Conservation (phyloP, 2,113 vertebrate genomes). For the Macroglossus sobrinus region DNA sequence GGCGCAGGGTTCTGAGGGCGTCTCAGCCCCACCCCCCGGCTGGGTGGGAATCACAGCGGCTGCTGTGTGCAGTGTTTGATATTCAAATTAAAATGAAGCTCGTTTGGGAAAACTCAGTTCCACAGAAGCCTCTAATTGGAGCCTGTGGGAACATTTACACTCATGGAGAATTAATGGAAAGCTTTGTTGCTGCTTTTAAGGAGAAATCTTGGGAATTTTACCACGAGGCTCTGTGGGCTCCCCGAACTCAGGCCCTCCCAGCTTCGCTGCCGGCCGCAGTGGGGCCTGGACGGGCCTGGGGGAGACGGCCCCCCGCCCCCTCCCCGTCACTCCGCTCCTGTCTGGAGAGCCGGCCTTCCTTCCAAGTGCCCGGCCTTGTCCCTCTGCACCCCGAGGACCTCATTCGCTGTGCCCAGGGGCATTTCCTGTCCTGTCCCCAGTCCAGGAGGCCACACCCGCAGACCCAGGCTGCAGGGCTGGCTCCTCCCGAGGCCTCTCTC, state of each 20-base stretch:
- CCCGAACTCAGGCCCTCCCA: background rate
- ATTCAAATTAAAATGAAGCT: constrained; percentile 76
- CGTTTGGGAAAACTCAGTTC: constrained; percentile 78
- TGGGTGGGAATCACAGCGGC: constrained; percentile 42
- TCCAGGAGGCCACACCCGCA: background rate
- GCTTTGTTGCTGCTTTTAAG: constrained; percentile 22
- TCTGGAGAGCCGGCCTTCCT: background rate
- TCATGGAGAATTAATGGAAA: constrained; percentile 79
- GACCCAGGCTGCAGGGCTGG: background rate
- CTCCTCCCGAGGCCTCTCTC: background rate
- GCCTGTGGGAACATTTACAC: constrained; percentile 77
- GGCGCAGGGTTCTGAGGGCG: background rate
- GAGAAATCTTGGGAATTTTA: constrained; percentile 56
- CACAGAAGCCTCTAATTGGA: constrained; percentile 75
- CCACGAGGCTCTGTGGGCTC: background rate
- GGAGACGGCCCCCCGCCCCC: no score
- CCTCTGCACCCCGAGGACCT: background rate
- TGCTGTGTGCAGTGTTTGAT: constrained; percentile 74
- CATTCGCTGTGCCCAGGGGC: background rate
- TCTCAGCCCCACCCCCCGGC: background rate
- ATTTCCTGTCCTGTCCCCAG: background rate
- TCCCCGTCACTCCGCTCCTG: background rate
- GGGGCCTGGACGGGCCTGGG: no score
- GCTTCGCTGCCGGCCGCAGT: no score
- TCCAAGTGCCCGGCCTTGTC: background rate